Conservation (phyloP, 53 echinoderm and acorn worm species). For the Henricia sp. region DNA sequence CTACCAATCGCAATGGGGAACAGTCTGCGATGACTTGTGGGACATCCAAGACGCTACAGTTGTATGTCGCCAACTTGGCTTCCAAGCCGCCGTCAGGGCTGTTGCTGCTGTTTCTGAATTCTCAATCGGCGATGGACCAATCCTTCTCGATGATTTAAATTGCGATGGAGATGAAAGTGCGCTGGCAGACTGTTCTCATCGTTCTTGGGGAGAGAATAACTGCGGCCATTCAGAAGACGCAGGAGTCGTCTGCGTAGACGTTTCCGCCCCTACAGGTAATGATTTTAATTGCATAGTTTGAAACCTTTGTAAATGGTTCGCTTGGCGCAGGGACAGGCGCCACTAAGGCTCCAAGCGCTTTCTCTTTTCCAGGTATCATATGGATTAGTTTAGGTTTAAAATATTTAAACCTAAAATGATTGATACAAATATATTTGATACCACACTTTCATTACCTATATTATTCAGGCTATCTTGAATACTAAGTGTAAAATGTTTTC, state of each 20-base stretch:
- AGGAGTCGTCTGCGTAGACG: constrained; percentile 36
- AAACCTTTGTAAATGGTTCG: background rate
- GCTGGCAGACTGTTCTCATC: constrained; percentile 12
- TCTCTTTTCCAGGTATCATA: too few species aligned
- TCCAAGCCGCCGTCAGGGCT: too few species aligned
- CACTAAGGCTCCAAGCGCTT: background rate
- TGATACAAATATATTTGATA: background rate
- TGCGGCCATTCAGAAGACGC: constrained; percentile 53
- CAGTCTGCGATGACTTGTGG: constrained; percentile 36
- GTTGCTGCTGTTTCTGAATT: too few species aligned
- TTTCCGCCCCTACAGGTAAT: too few species aligned
- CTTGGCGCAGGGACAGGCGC: background rate
- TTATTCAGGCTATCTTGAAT: background rate
- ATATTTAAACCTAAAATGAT: background rate
- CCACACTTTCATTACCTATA: background rate
- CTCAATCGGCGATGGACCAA: too few species aligned
- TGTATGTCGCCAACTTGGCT: too few species aligned
- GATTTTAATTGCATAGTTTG: too few species aligned
- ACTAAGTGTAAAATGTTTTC: background rate
- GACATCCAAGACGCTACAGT: constrained; percentile 22
- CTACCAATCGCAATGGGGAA: constrained; percentile 38
- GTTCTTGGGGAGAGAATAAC: constrained; percentile 7
- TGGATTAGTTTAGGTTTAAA: too few species aligned
- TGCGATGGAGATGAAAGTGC: constrained; percentile 7
- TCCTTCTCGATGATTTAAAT: too few species aligned